These are phyloP conservation scores for Leptonema lineaticorne DNA, from an alignment of 1,140 invertebrate genomes.

Conservation along the genomic window DNA sequence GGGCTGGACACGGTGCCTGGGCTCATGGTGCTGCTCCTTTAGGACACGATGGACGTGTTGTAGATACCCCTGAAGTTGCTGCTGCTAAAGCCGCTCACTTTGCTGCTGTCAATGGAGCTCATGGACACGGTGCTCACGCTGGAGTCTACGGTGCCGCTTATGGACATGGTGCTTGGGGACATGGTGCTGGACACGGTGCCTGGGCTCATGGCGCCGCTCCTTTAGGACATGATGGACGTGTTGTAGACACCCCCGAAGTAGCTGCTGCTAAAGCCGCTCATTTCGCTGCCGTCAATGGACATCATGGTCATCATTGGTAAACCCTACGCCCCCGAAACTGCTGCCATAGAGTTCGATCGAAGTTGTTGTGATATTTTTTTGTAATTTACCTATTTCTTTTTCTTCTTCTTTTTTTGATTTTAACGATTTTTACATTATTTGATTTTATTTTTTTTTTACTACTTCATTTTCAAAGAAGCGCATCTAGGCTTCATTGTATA, in stretches of 20 bases:
- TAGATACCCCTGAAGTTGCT: slow-evolving; percentile 26
- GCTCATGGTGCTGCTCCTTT: slow-evolving; percentile 15
- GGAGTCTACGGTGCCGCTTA: neutral
- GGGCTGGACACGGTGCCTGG: slow-evolving; percentile 4
- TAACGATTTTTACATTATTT: neutral
- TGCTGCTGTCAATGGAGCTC: slow-evolving; percentile 6
- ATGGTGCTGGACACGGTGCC: slow-evolving; percentile 32
- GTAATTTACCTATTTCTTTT: neutral
- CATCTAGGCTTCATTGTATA: neutral
- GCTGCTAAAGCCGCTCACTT: slow-evolving; percentile 17
- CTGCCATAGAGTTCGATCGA: neutral
- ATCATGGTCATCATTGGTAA: slow-evolving; percentile 19
- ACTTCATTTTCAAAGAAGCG: neutral
- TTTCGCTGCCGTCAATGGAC: slow-evolving; percentile 42
- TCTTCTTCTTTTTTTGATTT: neutral
- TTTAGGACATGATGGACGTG: slow-evolving; percentile 45
- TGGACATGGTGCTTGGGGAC: slow-evolving; percentile 1
- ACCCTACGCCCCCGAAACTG: neutral
- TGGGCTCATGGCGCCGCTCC: slow-evolving; percentile 41
- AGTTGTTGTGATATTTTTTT: slow-evolving; percentile 5
- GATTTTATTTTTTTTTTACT: neutral
- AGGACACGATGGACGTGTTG: slow-evolving; percentile 17
- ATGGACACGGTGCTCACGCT: neutral
- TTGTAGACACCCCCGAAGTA: slow-evolving; percentile 53
- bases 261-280: slow-evolving; percentile 52